Base-by-base conservation (phyloP, 1,140 invertebrate genomes). In the Arion vulgaris region DNA sequence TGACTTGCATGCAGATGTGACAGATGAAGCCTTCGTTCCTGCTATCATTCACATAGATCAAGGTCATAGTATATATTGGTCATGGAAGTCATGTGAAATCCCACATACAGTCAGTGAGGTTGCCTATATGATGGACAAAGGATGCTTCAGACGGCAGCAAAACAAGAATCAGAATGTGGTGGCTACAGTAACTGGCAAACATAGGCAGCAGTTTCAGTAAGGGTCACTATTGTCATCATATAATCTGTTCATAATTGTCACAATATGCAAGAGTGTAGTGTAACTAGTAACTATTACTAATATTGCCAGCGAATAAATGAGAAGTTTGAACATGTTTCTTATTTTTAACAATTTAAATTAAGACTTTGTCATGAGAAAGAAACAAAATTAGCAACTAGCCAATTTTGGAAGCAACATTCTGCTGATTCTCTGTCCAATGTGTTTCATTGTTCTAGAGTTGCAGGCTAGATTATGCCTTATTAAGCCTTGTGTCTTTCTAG, bases 11-110 rank as follows among this genome's bases (percentile, higher is more conserved):
- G 87, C 87, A 11, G 87, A 88, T 13, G 83, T 93, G 1, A 88
- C 87, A 38, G 91, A 92, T 80, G 86, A 89, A 13, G 92, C 91
- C 7, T 93, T 93, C 85, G 74, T 83, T 19, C 90, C 91, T 32
- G 78, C 86, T 4, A 84, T 90, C 13, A 88, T 93, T 38, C 84
- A 87, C 66, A 85, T 92, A 32, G 90, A 91, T 80, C 88, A 91
- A 86, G 92, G 91, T 51, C 89, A 89, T 39, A 77, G 87, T 36
- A 82, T 93, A 15, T 88, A 87, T 41, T 93, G 91, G 92, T 83
- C 84, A 15, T 93, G 92, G 92, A 88, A 88, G 57, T 82, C 87
- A 39, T 89, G 90, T 79, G 74, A 81, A 0, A 86, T 86, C 7
- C 92, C 91, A 4, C 89, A 90, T 77, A 87, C 87, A 26, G 86